Conservation (phyloP, 2,888 invertebrate genomes). For the Steinernema carpocapsae region DNA sequence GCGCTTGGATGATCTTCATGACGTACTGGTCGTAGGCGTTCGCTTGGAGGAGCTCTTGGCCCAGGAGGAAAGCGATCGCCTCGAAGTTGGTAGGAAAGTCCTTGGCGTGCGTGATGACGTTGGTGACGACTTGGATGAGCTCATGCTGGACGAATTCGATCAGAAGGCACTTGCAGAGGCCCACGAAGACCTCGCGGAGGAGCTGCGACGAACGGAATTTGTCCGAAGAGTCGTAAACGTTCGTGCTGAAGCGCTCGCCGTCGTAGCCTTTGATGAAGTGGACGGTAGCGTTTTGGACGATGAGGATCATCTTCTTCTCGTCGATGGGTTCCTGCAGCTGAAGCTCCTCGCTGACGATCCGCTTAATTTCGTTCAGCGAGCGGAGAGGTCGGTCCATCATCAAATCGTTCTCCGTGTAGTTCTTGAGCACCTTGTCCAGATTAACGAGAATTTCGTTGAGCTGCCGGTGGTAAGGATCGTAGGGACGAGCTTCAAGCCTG, state of each 20-base stretch:
- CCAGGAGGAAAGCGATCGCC: slow-evolving; percentile 85
- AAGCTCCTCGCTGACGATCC: background rate
- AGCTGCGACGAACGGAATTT: slow-evolving; percentile 6
- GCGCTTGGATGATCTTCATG: slow-evolving; percentile 79
- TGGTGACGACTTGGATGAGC: background rate
- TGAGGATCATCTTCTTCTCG: background rate
- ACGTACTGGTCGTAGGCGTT: slow-evolving; percentile 81
- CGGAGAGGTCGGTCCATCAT: background rate
- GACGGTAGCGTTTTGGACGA: background rate
- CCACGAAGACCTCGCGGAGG: slow-evolving; percentile 16
- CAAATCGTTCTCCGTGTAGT: background rate
- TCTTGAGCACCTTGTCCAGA: slow-evolving; percentile 23
- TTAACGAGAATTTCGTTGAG: background rate
- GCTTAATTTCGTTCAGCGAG: background rate
- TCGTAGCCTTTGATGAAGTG: slow-evolving; percentile 19
- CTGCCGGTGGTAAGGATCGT: slow-evolving; percentile 6
- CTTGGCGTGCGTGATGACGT: background rate
- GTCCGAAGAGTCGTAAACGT: background rate
- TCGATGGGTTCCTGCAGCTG: background rate
- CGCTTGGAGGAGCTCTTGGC: slow-evolving; percentile 81
- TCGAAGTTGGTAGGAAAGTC: slow-evolving; percentile 72
- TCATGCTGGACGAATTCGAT: slow-evolving; percentile 1
- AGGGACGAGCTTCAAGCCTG: background rate
- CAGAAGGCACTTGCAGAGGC: slow-evolving; percentile 25
- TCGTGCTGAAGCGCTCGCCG: background rate